Conservation (phyloP, 2,888 invertebrate genomes). For the Hermaeophaga mercurialis region DNA sequence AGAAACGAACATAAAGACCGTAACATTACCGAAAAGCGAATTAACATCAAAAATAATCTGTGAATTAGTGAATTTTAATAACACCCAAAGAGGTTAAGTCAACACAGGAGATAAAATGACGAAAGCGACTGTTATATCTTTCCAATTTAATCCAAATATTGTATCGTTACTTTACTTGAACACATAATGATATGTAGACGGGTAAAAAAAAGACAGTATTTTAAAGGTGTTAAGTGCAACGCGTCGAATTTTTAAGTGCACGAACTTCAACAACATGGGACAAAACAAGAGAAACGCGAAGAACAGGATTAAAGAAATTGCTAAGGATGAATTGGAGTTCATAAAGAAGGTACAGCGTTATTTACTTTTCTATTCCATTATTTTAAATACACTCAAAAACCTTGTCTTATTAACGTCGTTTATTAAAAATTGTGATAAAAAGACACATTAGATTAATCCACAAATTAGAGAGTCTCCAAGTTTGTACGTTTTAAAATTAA, state of each 20-base stretch:
- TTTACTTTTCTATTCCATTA: constrained; percentile 12
- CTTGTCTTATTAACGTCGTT: no score
- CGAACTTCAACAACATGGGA: constrained; percentile 22
- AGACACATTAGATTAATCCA: no score
- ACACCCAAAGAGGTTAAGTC: constrained; percentile 39
- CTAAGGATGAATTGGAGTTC: constrained; percentile 37
- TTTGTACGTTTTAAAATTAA: no score
- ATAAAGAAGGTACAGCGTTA: constrained; percentile 40
- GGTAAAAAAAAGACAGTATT: constrained; percentile 5
- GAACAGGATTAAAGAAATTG: constrained; percentile 35
- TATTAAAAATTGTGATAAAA: no score
- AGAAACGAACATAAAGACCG: background rate
- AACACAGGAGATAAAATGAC: constrained; percentile 44
- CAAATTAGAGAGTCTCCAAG: no score
- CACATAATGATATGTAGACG: constrained; percentile 35
- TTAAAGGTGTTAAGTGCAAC: constrained; percentile 20
- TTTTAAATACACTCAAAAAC: no score
- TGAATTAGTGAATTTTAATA: constrained; percentile 16
- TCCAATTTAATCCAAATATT: constrained; percentile 40
- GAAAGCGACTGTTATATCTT: constrained; percentile 37
- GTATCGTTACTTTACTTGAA: constrained; percentile 42
- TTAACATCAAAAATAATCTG: background rate
- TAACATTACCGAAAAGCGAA: constrained; percentile 3
- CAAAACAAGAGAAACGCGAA: constrained; percentile 33
- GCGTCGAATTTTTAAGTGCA: constrained; percentile 18